These are phyloP conservation scores for Myoxocephalus aenaeus DNA, from an alignment of 2,797 vertebrate species.

Conservation along the genomic window DNA sequence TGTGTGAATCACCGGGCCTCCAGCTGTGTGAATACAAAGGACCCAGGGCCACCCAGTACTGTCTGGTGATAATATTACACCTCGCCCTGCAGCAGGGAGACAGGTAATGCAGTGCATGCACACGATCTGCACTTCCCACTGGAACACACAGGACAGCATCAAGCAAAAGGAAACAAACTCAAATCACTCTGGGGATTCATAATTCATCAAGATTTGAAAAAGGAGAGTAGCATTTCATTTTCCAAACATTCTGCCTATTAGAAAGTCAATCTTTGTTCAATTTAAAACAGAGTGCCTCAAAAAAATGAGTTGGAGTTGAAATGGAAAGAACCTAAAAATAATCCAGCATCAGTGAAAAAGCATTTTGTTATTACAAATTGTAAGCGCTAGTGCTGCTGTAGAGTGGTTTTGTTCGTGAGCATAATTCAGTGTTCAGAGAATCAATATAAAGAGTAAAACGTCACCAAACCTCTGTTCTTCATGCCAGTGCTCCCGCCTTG, in stretches of 20 bases:
- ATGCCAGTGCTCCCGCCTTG: background rate
- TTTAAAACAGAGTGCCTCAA: background rate
- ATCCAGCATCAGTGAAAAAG: constrained; percentile 31
- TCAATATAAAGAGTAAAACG: constrained; percentile 23
- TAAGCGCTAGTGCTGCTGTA: constrained; percentile 13
- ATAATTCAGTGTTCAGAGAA: constrained; percentile 14
- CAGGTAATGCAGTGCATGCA: constrained; percentile 81
- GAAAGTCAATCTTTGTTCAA: background rate
- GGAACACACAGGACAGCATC: background rate
- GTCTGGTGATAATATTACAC: constrained; percentile 87
- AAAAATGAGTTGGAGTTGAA: background rate
- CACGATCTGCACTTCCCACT: background rate
- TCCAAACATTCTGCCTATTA: background rate
- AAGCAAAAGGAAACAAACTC: background rate
- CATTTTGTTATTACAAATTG: constrained; percentile 26
- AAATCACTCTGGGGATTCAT: constrained; percentile 10
- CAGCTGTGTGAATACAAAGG: constrained; percentile 78
- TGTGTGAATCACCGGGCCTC: constrained; percentile 81
- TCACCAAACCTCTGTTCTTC: constrained; percentile 14
- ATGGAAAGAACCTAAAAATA: constrained; percentile 28
- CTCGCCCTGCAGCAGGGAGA: constrained; percentile 87
- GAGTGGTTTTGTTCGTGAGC: constrained; percentile 3
- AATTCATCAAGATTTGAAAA: background rate
- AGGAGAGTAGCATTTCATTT: constrained; percentile 5
- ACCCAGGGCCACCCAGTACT: constrained; percentile 85